Conservation (phyloP, 2,888 invertebrate genomes). For the Drosophila macrothrix region DNA sequence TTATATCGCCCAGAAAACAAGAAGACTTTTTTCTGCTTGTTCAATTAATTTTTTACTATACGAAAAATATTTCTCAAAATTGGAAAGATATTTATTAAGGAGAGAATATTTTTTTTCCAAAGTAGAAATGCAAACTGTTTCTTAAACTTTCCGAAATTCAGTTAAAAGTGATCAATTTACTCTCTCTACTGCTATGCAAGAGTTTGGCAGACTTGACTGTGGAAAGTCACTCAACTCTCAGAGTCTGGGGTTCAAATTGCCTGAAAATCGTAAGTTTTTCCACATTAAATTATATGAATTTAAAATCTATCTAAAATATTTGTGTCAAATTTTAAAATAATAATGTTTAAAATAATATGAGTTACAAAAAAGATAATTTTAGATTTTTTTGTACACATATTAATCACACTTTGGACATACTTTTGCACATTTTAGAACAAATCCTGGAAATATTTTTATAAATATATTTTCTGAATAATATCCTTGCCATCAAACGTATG, state of each 20-base stretch:
- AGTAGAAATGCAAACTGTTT: too few species aligned
- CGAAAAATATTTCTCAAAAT: neutral
- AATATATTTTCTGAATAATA: neutral
- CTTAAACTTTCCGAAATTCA: neutral
- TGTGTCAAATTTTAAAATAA: neutral
- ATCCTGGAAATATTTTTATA: neutral
- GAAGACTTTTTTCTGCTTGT: neutral
- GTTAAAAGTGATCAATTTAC: neutral
- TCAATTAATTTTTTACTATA: rapidly evolving
- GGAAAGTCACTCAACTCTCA: neutral
- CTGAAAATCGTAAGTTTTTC: too few species aligned
- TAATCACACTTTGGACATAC: neutral
- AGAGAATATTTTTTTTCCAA: neutral
- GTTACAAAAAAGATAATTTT: rapidly evolving
- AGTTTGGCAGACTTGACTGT: neutral
- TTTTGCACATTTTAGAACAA: neutral
- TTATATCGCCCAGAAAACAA: neutral
- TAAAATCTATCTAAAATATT: neutral
- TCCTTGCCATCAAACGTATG: neutral
- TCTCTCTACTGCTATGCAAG: too few species aligned
- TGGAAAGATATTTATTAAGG: neutral
- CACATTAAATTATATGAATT: neutral
- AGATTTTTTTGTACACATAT: neutral
- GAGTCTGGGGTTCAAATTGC: neutral
- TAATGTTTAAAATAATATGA: neutral